These are phyloP conservation scores for Tetranychus truncatus DNA, from an alignment of 2,888 invertebrate species.

Conservation along the genomic window DNA sequence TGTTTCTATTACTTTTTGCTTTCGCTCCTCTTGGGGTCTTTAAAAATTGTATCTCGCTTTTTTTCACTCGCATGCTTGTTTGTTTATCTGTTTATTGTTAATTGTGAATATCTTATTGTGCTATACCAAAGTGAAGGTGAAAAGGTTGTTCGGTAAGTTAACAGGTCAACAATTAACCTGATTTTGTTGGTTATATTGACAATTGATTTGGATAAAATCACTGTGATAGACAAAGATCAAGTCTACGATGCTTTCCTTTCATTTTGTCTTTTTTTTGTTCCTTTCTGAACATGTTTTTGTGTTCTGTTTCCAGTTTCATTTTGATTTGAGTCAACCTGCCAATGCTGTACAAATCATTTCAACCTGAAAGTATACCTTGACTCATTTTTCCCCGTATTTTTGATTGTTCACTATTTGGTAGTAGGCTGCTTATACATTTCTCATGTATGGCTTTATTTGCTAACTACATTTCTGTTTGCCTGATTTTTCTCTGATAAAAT, in stretches of 20 bases:
- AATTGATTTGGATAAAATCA: conserved; percentile 1
- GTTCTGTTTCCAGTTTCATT: not conserved
- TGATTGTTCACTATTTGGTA: not conserved
- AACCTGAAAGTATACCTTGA: not conserved
- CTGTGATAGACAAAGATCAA: not conserved
- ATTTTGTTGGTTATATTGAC: not conserved
- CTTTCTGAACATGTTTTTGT: not conserved
- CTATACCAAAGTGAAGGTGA: not conserved
- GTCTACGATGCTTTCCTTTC: not conserved
- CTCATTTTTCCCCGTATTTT: not conserved
- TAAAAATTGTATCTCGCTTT: too few species aligned
- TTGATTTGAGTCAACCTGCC: not conserved
- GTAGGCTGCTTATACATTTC: too few species aligned
- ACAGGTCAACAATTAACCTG: conserved; percentile 1
- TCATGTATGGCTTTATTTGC: not conserved
- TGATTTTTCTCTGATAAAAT: not conserved
- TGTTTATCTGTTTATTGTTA: too few species aligned
- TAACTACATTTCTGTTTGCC: not conserved
- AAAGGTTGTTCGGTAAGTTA: not conserved
- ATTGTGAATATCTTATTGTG: not conserved
- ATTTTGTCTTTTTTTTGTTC: not conserved
- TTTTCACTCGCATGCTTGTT: too few species aligned
- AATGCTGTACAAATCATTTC: not conserved
- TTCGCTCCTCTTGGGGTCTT: too few species aligned
- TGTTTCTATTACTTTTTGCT: too few species aligned